These are phyloP conservation scores for Zaprionus inermis DNA, from an alignment of 1,140 invertebrate species.

Conservation along the genomic window DNA sequence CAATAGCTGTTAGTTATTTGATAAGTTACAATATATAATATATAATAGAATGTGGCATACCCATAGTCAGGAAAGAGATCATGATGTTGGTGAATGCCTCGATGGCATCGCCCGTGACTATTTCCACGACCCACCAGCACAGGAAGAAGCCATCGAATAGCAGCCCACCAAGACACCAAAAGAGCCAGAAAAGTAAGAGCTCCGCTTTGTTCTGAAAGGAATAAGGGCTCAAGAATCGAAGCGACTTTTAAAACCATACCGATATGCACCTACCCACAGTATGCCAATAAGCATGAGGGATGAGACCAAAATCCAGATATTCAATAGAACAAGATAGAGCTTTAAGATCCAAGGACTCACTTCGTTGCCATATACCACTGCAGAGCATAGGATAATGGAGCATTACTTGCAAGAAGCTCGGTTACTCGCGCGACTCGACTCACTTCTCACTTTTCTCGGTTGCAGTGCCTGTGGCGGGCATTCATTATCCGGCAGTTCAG, in stretches of 20 bases:
- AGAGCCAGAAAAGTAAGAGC: constrained; percentile 54
- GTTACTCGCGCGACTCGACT: not conserved
- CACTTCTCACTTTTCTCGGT: not conserved
- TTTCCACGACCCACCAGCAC: constrained; percentile 49
- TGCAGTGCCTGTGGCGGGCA: not conserved
- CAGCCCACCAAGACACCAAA: constrained; percentile 54
- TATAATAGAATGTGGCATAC: constrained; percentile 12
- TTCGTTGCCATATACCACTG: constrained; percentile 31
- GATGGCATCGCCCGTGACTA: constrained; percentile 52
- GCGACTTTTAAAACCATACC: not conserved
- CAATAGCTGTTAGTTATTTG: constrained; percentile 41
- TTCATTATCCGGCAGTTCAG: not conserved
- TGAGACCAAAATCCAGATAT: constrained; percentile 59
- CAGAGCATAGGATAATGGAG: not conserved
- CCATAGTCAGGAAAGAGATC: constrained; percentile 63
- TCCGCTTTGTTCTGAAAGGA: constrained; percentile 45
- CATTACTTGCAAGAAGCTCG: no score
- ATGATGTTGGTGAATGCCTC: constrained; percentile 68
- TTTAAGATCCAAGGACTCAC: constrained; percentile 44
- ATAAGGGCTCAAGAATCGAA: not conserved
- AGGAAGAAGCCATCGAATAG: constrained; percentile 52
- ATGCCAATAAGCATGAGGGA: constrained; percentile 62
- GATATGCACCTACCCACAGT: constrained; percentile 36
- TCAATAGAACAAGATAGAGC: constrained; percentile 59
- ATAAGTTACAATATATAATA: not conserved